These are phyloP conservation scores for Drosophila burlai DNA, from an alignment of 1,140 invertebrate genomes.

Conservation along the genomic window DNA sequence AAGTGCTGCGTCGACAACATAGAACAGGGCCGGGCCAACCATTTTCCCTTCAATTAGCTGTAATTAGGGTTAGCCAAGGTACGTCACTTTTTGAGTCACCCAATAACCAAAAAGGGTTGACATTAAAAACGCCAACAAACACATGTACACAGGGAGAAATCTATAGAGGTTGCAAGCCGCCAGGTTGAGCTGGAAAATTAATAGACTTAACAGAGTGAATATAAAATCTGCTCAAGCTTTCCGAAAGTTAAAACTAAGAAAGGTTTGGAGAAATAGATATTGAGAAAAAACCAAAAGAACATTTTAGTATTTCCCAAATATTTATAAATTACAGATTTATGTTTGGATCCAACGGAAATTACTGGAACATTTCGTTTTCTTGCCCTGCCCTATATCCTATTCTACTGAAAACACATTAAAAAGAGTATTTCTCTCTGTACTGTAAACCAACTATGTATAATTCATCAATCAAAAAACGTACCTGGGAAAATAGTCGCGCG, in stretches of 20 bases:
- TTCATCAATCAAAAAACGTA: constrained; percentile 60
- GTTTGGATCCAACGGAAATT: neutral
- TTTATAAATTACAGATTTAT: neutral
- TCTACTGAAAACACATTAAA: neutral
- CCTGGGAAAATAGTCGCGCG: constrained; percentile 48
- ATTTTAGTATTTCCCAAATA: too few species aligned
- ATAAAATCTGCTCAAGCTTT: neutral
- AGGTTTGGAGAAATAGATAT: neutral
- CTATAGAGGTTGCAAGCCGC: neutral
- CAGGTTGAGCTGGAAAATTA: neutral
- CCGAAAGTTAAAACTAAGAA: neutral
- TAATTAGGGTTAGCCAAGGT: constrained; percentile 27
- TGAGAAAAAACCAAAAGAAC: neutral
- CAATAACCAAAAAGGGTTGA: constrained; percentile 47
- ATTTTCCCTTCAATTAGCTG: constrained; percentile 11
- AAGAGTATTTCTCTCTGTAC: constrained; percentile 1
- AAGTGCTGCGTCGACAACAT: constrained; percentile 5
- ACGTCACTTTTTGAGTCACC: constrained; percentile 13
- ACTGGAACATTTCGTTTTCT: too few species aligned
- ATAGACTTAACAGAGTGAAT: neutral
- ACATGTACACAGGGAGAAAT: constrained; percentile 5
- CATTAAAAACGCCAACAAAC: constrained; percentile 30
- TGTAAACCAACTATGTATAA: constrained; percentile 14
- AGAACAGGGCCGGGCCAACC: neutral
- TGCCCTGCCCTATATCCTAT: neutral